phyloP scores from a whole-genome alignment of 2,797 vertebrate genomes.

The Chromis chromis region DNA sequence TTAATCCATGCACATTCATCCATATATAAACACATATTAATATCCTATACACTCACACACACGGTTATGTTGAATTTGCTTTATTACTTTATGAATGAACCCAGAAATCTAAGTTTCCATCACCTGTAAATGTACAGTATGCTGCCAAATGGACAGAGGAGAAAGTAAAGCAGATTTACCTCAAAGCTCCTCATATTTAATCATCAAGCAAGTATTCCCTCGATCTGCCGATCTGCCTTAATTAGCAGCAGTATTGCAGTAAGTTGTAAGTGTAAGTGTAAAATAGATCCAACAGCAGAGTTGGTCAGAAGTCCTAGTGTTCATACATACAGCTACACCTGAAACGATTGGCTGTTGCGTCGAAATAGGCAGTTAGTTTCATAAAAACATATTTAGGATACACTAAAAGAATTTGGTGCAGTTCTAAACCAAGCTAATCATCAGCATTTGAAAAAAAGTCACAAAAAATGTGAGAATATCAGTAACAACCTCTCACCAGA shows the following conservation, averaged over 20 bases:
- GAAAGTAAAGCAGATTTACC: slow-evolving; percentile 9
- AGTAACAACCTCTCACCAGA: too few species aligned
- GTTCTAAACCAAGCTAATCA: background rate
- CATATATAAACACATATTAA: background rate
- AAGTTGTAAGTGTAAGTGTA: too few species aligned
- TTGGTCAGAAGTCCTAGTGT: too few species aligned
- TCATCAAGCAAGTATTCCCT: too few species aligned
- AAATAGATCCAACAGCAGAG: too few species aligned
- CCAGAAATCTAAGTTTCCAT: slow-evolving; percentile 14
- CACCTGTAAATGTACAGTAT: slow-evolving; percentile 14
- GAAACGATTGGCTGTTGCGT: background rate
- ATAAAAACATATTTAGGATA: background rate
- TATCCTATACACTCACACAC: background rate
- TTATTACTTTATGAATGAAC: slow-evolving; percentile 27
- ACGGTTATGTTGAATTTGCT: background rate
- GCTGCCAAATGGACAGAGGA: slow-evolving; percentile 19
- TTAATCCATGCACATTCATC: background rate
- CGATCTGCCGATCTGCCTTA: too few species aligned
- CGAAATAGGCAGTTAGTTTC: background rate
- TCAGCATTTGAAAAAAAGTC: too few species aligned
- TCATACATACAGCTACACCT: background rate
- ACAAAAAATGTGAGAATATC: too few species aligned
- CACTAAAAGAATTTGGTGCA: background rate
- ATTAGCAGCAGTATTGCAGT: too few species aligned
- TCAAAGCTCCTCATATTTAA: background rate